Percentiles rank a stretch among this genome's conserved stretches.
Conservation (phyloP, 2,888 invertebrate genomes). For the Pseudococcus jackbeardsleyi region DNA sequence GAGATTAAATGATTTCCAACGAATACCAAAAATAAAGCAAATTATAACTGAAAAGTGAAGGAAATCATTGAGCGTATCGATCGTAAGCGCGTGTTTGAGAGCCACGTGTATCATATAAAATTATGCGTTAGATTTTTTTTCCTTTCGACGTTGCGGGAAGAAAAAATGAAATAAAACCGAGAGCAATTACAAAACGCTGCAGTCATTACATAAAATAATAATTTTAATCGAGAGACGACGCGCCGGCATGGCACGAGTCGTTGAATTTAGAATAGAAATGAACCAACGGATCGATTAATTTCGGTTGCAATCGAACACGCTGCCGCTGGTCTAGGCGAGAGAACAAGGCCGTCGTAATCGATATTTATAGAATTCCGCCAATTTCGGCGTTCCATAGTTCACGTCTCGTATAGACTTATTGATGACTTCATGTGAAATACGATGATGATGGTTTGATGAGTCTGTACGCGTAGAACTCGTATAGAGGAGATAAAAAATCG, state of each 20-base stretch:
- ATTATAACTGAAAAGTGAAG: not conserved
- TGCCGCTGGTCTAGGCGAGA: conserved; percentile 4
- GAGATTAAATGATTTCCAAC: not conserved
- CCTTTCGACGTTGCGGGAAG: not conserved
- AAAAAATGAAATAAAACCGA: not conserved
- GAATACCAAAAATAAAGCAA: too few relatives aligned
- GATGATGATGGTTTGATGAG: conserved; percentile 26
- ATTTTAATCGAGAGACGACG: conserved; percentile 5
- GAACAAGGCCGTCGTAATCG: conserved; percentile 44
- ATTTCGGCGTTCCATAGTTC: conserved; percentile 2
- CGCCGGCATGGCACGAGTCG: conserved; percentile 23
- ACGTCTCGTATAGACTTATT: conserved; percentile 34
- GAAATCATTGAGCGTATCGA: not conserved
- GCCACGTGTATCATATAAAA: conserved; percentile 33
- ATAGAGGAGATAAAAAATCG: not conserved
- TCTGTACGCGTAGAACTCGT: not conserved
- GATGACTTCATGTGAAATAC: conserved; percentile 33
- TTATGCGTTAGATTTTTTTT: not conserved
- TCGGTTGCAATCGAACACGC: conserved; percentile 33
- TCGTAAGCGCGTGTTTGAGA: not conserved
- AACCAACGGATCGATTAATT: conserved; percentile 35
- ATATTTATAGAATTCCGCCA: conserved; percentile 41
- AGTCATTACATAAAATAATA: conserved; percentile 35
- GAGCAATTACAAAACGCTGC: conserved; percentile 25
- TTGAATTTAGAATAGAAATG: conserved; percentile 44